These are phyloP conservation scores for Thecocarcelia acutangulata DNA, from an alignment of 2,888 invertebrate genomes.

Conservation along the genomic window DNA sequence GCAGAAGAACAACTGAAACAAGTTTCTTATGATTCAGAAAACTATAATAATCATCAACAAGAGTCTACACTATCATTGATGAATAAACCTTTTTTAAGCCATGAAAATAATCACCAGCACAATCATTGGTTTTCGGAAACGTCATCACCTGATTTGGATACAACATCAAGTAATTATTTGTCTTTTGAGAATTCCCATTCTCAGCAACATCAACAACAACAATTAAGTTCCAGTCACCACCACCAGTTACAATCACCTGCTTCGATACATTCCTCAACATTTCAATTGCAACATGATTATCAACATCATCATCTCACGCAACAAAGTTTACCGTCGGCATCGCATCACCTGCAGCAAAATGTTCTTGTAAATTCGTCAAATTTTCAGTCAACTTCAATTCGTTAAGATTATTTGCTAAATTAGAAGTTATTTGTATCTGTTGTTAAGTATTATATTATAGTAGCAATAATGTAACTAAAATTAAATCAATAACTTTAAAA, in stretches of 20 bases:
- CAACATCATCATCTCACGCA: conserved; percentile 33
- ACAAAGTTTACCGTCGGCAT: conserved; percentile 20
- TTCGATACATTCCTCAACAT: conserved; percentile 53
- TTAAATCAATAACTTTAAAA: no score
- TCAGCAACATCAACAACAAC: conserved; percentile 4
- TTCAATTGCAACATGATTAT: conserved; percentile 43
- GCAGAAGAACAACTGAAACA: conserved; percentile 33
- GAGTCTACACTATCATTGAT: conserved; percentile 13
- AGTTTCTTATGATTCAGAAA: conserved; percentile 45
- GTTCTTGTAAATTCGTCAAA: conserved; percentile 42
- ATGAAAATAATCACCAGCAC: conserved; percentile 44
- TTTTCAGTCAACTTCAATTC: conserved; percentile 65
- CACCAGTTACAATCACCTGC: conserved; percentile 46
- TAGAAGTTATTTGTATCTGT: conserved; percentile 11
- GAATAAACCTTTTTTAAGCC: conserved; percentile 4
- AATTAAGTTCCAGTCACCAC: conserved; percentile 7
- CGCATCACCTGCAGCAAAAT: conserved; percentile 47
- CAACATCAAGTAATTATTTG: conserved; percentile 39
- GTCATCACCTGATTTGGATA: conserved; percentile 58
- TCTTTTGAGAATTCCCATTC: conserved; percentile 46
- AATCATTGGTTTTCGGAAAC: conserved; percentile 61
- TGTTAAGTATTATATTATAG: conserved; percentile 39
- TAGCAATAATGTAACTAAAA: no score
- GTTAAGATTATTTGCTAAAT: conserved; percentile 40
- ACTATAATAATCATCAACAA: conserved; percentile 45